phyloP scores from a whole-genome alignment of 2,797 vertebrate genomes.

The Tenualosa thibaudeaui region DNA sequence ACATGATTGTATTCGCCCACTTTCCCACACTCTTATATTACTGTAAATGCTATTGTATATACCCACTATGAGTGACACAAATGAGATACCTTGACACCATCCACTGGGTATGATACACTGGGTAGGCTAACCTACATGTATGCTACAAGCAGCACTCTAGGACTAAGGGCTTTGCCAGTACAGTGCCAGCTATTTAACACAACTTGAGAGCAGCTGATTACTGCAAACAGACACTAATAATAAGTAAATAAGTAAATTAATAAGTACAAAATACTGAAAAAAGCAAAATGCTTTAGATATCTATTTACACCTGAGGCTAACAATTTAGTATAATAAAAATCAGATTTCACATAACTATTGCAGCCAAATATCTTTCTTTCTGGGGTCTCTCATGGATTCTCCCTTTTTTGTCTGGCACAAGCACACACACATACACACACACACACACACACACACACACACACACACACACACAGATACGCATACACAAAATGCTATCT shows the following conservation, averaged over 20 bases:
- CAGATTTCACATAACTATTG: background rate
- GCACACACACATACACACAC: background rate
- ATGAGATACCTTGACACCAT: background rate
- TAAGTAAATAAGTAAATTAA: background rate
- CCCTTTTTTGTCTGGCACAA: background rate
- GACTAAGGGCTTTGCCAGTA: background rate
- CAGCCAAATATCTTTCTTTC: background rate
- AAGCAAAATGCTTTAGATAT: background rate
- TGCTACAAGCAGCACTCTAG: background rate
- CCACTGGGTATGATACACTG: background rate
- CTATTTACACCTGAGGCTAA: background rate
- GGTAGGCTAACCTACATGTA: too few species aligned
- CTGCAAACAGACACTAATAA: background rate
- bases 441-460: too few species aligned
- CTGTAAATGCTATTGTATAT: background rate
- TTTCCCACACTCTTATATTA: background rate
- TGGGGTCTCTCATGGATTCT: constrained; percentile 3
- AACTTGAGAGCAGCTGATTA: background rate
- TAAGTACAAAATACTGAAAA: background rate
- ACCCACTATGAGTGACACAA: background rate
- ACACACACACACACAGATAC: background rate
- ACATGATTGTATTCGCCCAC: background rate
- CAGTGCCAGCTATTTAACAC: background rate
- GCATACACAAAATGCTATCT: background rate
- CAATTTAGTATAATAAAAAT: background rate